phyloP scores from a whole-genome alignment of 2,888 invertebrate genomes.

The Schizotus pectinicornis region DNA sequence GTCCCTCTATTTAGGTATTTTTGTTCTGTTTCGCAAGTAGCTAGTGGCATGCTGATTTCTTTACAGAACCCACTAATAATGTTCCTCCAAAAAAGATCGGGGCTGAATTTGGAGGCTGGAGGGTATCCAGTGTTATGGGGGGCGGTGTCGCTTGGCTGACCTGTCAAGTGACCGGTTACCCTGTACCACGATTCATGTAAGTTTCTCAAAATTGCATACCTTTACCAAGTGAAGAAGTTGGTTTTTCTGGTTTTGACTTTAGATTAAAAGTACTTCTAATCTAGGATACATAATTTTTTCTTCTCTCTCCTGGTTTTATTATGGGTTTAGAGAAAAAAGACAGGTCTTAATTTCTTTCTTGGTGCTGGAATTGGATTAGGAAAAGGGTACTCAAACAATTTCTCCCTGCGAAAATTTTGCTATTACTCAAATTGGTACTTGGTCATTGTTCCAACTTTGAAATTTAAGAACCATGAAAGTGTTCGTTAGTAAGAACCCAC shows the following conservation, averaged over 20 bases:
- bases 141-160: slow-evolving; percentile 66
- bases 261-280: too few relatives aligned
- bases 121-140: slow-evolving; percentile 64
- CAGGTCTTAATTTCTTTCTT: too few relatives aligned
- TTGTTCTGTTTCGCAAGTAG: slow-evolving; percentile 9
- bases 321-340: too few relatives aligned
- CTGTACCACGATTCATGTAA: slow-evolving; percentile 74
- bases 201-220: slow-evolving; percentile 42
- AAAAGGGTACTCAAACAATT: too few relatives aligned
- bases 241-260: too few relatives aligned
- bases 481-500: slow-evolving; percentile 58
- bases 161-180: slow-evolving; percentile 74
- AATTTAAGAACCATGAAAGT: too few relatives aligned
- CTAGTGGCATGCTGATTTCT: neutral
- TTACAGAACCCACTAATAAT: slow-evolving; percentile 68
- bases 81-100: slow-evolving; percentile 67
- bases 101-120: slow-evolving; percentile 63
- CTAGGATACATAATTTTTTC: too few relatives aligned
- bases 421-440: too few relatives aligned
- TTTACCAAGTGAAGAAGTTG: too few relatives aligned
- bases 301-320: too few relatives aligned
- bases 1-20: slow-evolving; percentile 55
- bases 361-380: too few relatives aligned
- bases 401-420: too few relatives aligned
- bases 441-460: slow-evolving; percentile 29